Percentiles rank a stretch among this genome's conserved stretches.
Evolutionary conservation across 1,140 invertebrate genomes (phyloP).

Genomic region (Tachypleus tridentatus): DNA sequence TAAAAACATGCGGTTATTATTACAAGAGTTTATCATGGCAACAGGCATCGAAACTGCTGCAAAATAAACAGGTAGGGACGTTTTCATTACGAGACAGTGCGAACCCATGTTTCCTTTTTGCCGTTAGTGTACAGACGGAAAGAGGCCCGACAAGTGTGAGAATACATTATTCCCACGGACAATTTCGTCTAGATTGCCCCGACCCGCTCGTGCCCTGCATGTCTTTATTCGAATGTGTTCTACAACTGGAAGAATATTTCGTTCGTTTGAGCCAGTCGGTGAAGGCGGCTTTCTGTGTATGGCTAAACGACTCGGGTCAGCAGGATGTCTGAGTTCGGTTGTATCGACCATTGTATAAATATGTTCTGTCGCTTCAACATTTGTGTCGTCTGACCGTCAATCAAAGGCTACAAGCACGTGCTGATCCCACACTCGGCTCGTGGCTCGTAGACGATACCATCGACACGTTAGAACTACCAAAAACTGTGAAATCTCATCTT

Average conservation of each 20-base stretch:
- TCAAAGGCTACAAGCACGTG: too few relatives aligned
- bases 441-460: too few relatives aligned
- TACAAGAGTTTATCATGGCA: conserved; percentile 59
- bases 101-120: conserved; percentile 61
- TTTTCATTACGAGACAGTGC: conserved; percentile 68
- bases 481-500: too few relatives aligned
- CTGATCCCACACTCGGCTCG: too few relatives aligned
- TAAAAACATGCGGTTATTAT: conserved; percentile 50
- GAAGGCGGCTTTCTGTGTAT: conserved; percentile 37
- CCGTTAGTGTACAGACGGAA: conserved; percentile 67
- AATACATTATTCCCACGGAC: conserved; percentile 54
- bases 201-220: conserved; percentile 45
- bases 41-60: conserved; percentile 50
- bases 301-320: conserved; percentile 58
- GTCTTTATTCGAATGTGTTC: conserved; percentile 60
- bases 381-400: conserved; percentile 51
- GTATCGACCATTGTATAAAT: conserved; percentile 46
- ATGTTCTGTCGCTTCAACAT: conserved; percentile 50
- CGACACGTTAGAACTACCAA: too few relatives aligned
- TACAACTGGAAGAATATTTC: conserved; percentile 64
- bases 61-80: conserved; percentile 43
- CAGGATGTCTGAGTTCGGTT: conserved; percentile 59
- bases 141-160: conserved; percentile 69
- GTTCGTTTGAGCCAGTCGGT: conserved; percentile 27
- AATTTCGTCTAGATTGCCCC: conserved; percentile 64